Base-by-base conservation (phyloP, 1,140 invertebrate species). In the Argopecten irradians region DNA sequence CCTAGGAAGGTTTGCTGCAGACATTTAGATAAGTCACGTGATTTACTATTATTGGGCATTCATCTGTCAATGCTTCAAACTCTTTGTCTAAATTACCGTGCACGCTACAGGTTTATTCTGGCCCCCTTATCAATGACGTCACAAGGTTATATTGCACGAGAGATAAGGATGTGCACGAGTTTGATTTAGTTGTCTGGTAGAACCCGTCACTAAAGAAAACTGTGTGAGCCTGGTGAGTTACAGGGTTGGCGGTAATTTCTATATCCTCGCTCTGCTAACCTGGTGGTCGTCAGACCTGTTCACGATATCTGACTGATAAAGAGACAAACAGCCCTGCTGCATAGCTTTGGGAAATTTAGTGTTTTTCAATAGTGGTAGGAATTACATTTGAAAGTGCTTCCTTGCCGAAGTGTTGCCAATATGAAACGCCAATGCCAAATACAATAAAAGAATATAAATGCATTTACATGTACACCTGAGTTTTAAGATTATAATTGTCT, bases 331-430 rank as follows among this genome's bases (percentile, higher is more conserved):
- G 55, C 55, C 22, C 28, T 71, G 55, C 55, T 71, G 28, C 55
- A 71, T 71, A 71, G n/a, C 55, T 71, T 71, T 28, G 55, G 16
- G 55, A n/a, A 28, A 5, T 71, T 71, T 71, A 71, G n/a, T 71
- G 55, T 71, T 71, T 71, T 71, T 71, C 55, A 71, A 71, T 71
- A 28, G 55, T n/a, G n/a, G 55, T 71, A 71, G 5, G n/a, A 71
- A 71, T 71, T 71, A 71, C 55, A 71, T 71, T 71, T n/a, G 55
- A 71, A 71, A 71, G 55, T 71, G 55, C n/a, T 71, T 71, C 28
- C 55, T 71, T 71, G 55, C 55, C n/a, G 28, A 71, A n/a, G 22
- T 28, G 22, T 71, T 71, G 55, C 55, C 55, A 71, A 71, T 71
- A 28, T 71, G n/a, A 28, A 71, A 71, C 13, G n/a, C 28, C n/a